phyloP scores from a whole-genome alignment of 2,888 invertebrate genomes.

The Agonopterix subpropinquella region DNA sequence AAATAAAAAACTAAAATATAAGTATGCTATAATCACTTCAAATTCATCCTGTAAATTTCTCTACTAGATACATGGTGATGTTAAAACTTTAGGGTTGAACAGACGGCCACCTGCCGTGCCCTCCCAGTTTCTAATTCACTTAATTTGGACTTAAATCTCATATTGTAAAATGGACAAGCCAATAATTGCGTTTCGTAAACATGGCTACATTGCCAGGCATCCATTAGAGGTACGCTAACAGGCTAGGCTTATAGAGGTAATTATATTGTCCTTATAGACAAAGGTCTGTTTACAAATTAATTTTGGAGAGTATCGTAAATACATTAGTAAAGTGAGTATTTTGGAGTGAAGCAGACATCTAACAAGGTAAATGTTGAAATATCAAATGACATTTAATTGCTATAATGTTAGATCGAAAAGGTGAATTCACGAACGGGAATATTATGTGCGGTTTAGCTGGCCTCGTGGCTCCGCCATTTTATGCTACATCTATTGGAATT shows the following conservation, averaged over 20 bases:
- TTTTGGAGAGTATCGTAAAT: constrained; percentile 14
- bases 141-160: constrained; percentile 72
- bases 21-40: too few relatives aligned
- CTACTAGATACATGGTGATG: neutral
- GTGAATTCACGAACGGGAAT: too few relatives aligned
- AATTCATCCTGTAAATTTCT: neutral
- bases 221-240: constrained; percentile 48
- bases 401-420: too few relatives aligned
- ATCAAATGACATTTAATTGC: too few relatives aligned
- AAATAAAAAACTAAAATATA: too few relatives aligned
- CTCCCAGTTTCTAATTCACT: constrained; percentile 63
- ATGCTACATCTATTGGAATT: too few relatives aligned
- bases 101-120: constrained; percentile 22
- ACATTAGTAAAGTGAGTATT: neutral
- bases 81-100: neutral
- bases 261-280: constrained; percentile 44
- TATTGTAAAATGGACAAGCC: constrained; percentile 66
- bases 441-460: too few relatives aligned
- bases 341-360: too few relatives aligned
- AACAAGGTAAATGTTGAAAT: too few relatives aligned
- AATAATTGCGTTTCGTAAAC: constrained; percentile 70
- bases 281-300: constrained; percentile 43
- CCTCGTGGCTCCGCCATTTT: too few relatives aligned
- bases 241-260: constrained; percentile 45
- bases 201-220: constrained; percentile 32